These are phyloP conservation scores for Drosophila paramelanica DNA, from an alignment of 2,888 invertebrate species.

Conservation along the genomic window DNA sequence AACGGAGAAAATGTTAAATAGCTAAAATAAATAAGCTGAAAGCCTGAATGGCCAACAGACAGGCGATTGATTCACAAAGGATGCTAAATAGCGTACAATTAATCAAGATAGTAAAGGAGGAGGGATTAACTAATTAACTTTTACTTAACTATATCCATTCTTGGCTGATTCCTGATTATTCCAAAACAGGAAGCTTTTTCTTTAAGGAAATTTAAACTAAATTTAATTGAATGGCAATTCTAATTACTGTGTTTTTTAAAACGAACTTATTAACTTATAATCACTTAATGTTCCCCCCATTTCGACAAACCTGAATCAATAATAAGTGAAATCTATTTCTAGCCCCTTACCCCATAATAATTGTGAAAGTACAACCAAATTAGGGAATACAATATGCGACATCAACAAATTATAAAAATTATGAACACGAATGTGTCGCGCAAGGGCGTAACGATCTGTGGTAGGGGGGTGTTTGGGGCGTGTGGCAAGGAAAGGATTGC, in stretches of 20 bases:
- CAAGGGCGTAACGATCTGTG: slow-evolving; percentile 8
- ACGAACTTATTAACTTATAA: neutral
- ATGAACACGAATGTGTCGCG: slow-evolving; percentile 46
- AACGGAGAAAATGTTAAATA: neutral
- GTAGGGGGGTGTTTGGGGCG: neutral
- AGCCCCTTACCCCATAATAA: slow-evolving; percentile 13
- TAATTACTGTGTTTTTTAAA: slow-evolving; percentile 1
- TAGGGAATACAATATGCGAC: slow-evolving; percentile 44
- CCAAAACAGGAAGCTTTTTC: no score
- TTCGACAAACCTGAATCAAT: slow-evolving; percentile 12
- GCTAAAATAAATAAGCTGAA: neutral
- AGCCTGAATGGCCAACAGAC: neutral
- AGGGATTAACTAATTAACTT: no score
- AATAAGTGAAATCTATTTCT: slow-evolving; percentile 26
- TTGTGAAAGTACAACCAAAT: slow-evolving; percentile 24
- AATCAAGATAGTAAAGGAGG: no score
- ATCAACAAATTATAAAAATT: slow-evolving; percentile 66
- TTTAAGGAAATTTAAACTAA: no score
- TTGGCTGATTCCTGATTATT: no score
- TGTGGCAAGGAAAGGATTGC: slow-evolving; percentile 66
- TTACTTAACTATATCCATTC: no score
- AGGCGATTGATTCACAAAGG: neutral
- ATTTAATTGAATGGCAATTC: neutral
- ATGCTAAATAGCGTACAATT: no score
- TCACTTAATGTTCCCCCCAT: neutral